These are phyloP conservation scores for Halictus quadricinctus DNA, from an alignment of 2,888 invertebrate genomes.

Conservation along the genomic window DNA sequence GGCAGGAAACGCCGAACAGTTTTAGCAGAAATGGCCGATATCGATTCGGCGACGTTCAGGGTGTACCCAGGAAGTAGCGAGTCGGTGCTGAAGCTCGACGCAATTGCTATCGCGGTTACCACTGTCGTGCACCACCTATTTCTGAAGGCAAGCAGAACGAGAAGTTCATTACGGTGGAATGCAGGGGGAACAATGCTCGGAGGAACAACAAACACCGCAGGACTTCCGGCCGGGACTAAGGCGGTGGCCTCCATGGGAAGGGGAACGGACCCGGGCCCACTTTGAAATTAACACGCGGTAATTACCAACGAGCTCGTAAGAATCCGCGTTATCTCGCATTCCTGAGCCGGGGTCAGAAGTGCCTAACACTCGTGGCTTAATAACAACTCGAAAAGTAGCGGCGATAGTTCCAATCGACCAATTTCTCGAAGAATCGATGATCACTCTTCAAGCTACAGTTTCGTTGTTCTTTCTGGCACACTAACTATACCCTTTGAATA, in stretches of 20 bases:
- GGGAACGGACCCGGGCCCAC: constrained; percentile 54
- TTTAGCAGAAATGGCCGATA: too few relatives aligned
- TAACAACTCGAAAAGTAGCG: constrained; percentile 21
- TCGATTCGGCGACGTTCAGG: too few relatives aligned
- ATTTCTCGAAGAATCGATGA: not conserved
- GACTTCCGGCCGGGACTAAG: constrained; percentile 62
- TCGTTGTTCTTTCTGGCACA: not conserved
- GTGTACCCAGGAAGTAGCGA: too few relatives aligned
- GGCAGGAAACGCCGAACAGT: too few relatives aligned
- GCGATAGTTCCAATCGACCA: not conserved
- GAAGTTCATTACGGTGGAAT: constrained; percentile 61
- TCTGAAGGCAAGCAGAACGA: constrained; percentile 27
- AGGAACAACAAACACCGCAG: constrained; percentile 47
- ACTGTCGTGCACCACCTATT: constrained; percentile 33
- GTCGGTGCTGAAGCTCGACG: not conserved
- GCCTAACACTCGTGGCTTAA: constrained; percentile 38
- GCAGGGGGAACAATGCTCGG: constrained; percentile 62
- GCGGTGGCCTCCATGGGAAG: constrained; percentile 59
- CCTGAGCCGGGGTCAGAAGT: constrained; percentile 52
- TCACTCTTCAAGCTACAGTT: not conserved
- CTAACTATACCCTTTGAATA: not conserved
- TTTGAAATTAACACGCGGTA: constrained; percentile 74
- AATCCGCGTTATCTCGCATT: constrained; percentile 69
- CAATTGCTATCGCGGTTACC: constrained; percentile 36
- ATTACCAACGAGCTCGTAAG: constrained; percentile 66